Evolutionary conservation across 2,888 invertebrate genomes (phyloP).

Genomic region (Theodoxus fluviatilis): DNA sequence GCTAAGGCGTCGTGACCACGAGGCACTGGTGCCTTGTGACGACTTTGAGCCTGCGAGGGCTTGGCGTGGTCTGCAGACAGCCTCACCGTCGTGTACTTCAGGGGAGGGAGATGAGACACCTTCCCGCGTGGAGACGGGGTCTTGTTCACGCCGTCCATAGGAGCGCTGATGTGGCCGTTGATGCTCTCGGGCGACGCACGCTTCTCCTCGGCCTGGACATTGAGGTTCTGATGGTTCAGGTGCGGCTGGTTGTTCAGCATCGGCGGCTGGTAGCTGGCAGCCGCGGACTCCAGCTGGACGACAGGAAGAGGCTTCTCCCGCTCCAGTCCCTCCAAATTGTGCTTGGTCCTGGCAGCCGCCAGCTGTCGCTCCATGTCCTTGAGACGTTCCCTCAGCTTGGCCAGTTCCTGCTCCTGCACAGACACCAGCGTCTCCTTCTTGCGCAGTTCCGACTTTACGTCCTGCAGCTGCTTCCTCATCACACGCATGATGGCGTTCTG

Average conservation of each 20-base stretch:
- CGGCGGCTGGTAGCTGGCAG: no score
- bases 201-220: slow-evolving; percentile 18
- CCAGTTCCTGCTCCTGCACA: slow-evolving; percentile 39
- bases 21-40: no score
- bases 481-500: slow-evolving; percentile 49
- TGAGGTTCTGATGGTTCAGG: background rate
- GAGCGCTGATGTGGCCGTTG: background rate
- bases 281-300: no score
- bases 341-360: background rate
- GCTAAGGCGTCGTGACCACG: no score
- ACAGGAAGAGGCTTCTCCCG: no score
- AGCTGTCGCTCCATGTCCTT: slow-evolving; percentile 36
- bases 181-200: slow-evolving; percentile 25
- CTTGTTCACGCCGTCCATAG: background rate
- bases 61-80: slow-evolving; percentile 12
- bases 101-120: slow-evolving; percentile 12
- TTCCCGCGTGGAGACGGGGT: background rate
- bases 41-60: no score
- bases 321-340: background rate
- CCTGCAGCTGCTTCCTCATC: slow-evolving; percentile 49
- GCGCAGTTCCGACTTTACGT: slow-evolving; percentile 40
- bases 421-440: slow-evolving; percentile 39
- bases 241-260: no score
- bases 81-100: slow-evolving; percentile 10
- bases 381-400: slow-evolving; percentile 38